These are phyloP conservation scores for Rhynchonycteris naso DNA, from an alignment of 2,797 vertebrate genomes.

Conservation along the genomic window DNA sequence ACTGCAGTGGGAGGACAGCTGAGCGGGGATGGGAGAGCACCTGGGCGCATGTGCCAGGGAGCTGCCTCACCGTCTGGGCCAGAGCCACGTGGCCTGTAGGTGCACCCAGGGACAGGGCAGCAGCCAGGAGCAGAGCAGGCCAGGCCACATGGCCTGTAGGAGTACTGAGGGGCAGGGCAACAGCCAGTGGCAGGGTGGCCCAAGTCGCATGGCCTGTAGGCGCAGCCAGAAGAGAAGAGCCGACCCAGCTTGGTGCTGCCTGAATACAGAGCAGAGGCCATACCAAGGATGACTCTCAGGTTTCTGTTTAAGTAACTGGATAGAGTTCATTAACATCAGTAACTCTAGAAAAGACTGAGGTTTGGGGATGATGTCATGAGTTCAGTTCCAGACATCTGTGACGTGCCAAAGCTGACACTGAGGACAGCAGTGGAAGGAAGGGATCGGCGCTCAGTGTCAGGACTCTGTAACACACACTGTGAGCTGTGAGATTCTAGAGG, in stretches of 20 bases:
- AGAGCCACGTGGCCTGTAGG: no score
- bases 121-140: no score
- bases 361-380: not conserved
- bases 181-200: no score
- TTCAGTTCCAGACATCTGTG: not conserved
- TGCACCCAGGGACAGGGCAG: no score
- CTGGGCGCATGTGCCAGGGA: accelerated
- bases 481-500: no score
- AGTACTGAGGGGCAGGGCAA: no score
- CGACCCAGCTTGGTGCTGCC: no score
- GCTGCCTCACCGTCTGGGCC: not conserved
- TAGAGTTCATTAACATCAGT: not conserved
- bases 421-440: not conserved
- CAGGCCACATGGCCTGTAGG: no score
- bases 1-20: not conserved
- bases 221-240: not conserved
- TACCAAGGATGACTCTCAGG: not conserved
- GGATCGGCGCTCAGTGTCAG: not conserved
- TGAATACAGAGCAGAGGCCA: not conserved
- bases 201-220: no score
- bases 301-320: not conserved
- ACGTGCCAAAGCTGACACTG: not conserved
- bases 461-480: not conserved
- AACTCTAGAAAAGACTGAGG: not conserved
- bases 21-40: no score